These are phyloP conservation scores for Poeciliopsis turrubarensis DNA, from an alignment of 2,113 vertebrate species.

Conservation along the genomic window DNA sequence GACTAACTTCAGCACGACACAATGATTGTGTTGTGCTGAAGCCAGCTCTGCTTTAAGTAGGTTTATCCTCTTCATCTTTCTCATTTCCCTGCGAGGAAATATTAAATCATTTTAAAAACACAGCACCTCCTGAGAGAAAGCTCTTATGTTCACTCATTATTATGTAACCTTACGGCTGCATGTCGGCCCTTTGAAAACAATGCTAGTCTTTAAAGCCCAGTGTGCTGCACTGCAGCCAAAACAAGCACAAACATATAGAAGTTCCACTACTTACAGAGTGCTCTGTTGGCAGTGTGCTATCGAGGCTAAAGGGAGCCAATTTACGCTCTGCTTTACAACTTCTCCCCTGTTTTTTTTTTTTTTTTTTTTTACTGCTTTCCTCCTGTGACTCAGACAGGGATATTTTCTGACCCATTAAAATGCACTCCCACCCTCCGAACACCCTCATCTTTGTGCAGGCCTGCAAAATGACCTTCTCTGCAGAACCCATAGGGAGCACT, in stretches of 20 bases:
- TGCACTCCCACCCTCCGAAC: slow-evolving; percentile 15
- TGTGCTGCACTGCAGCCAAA: slow-evolving; percentile 37
- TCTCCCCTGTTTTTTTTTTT: neutral
- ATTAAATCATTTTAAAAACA: neutral
- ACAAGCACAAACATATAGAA: slow-evolving; percentile 20
- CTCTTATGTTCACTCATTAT: neutral
- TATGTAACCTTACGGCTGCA: slow-evolving; percentile 14
- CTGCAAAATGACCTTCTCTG: slow-evolving; percentile 50
- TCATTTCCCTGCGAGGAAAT: neutral
- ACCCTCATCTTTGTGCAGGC: slow-evolving; percentile 20
- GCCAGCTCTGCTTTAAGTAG: neutral
- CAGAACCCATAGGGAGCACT: slow-evolving; percentile 71
- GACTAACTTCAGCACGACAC: neutral
- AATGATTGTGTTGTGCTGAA: slow-evolving; percentile 31
- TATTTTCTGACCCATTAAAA: slow-evolving; percentile 38
- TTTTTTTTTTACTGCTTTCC: neutral
- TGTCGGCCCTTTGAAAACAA: slow-evolving; percentile 43
- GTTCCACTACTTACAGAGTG: slow-evolving; percentile 16
- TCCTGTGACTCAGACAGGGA: slow-evolving; percentile 4
- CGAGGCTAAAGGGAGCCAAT: neutral
- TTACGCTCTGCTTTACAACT: slow-evolving; percentile 12
- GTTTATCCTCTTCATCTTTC: neutral
- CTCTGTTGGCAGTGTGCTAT: slow-evolving; percentile 3
- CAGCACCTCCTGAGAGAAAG: neutral
- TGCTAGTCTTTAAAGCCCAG: slow-evolving; percentile 29